Percentiles rank a stretch among this genome's conserved stretches.
These are phyloP conservation scores for Enteromius afrohamiltoni DNA, from an alignment of 2,797 vertebrate genomes.

Conservation along the genomic window DNA sequence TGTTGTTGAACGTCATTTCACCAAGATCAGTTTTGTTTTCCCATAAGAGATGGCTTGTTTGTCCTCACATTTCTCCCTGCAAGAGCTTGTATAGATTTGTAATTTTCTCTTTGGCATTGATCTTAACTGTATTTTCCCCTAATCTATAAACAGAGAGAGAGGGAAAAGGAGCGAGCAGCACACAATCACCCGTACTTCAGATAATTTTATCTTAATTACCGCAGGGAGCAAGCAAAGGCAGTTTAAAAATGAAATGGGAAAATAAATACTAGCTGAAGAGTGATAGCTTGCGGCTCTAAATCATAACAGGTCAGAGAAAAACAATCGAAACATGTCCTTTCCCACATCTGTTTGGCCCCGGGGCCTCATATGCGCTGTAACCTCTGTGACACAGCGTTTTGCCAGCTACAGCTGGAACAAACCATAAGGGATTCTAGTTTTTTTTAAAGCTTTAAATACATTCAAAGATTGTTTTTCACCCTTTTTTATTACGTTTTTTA, in stretches of 20 bases:
- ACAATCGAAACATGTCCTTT: slow-evolving; percentile 55
- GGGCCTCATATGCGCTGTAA: slow-evolving; percentile 53
- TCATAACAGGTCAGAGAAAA: slow-evolving; percentile 58
- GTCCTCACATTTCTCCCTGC: slow-evolving; percentile 32
- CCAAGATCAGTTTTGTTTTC: slow-evolving; percentile 30
- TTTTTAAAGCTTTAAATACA: slow-evolving; percentile 41
- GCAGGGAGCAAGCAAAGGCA: slow-evolving; percentile 48
- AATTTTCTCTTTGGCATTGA: slow-evolving; percentile 60
- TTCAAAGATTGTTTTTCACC: background rate
- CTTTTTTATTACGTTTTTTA: background rate
- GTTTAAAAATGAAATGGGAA: slow-evolving; percentile 60
- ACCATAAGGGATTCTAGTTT: slow-evolving; percentile 40
- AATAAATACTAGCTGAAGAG: slow-evolving; percentile 56
- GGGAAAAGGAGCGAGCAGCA: slow-evolving; percentile 17
- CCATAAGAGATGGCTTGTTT: slow-evolving; percentile 47
- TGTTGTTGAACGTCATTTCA: slow-evolving; percentile 11
- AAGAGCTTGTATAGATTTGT: slow-evolving; percentile 56
- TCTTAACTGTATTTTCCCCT: slow-evolving; percentile 58
- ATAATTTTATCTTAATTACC: slow-evolving; percentile 63
- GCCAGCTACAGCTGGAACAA: slow-evolving; percentile 28
- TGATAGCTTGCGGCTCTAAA: slow-evolving; percentile 53
- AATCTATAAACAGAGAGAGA: slow-evolving; percentile 46
- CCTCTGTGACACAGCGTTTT: slow-evolving; percentile 43
- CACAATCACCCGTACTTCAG: slow-evolving; percentile 34
- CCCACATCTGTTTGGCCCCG: slow-evolving; percentile 54